These are phyloP conservation scores for Rhinoptilus africanus DNA, from an alignment of 2,113 vertebrate genomes.

Conservation along the genomic window DNA sequence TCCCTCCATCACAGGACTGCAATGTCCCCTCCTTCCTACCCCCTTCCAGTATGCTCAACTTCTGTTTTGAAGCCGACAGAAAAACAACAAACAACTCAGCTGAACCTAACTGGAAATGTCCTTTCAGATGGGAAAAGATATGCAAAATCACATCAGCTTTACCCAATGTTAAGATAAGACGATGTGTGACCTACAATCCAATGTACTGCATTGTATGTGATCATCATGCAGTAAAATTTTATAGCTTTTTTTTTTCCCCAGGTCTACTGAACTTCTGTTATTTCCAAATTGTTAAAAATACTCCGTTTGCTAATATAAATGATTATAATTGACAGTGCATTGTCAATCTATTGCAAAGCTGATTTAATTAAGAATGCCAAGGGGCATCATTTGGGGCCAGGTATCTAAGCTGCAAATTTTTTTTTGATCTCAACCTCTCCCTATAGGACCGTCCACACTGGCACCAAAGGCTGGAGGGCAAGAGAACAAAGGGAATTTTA, in stretches of 20 bases:
- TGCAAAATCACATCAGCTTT: neutral
- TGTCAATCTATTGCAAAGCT: constrained; percentile 80
- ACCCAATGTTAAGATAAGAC: constrained; percentile 12
- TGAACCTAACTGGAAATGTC: neutral
- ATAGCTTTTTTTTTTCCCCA: neutral
- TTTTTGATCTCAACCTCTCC: constrained; percentile 87
- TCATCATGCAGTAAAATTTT: constrained; percentile 23
- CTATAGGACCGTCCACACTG: constrained; percentile 84
- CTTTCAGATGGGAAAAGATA: constrained; percentile 3
- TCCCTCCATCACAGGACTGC: neutral
- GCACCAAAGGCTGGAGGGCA: constrained; percentile 92
- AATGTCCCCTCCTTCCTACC: neutral
- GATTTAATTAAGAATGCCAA: constrained; percentile 93
- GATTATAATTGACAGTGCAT: constrained; percentile 91
- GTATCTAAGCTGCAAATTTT: constrained; percentile 76
- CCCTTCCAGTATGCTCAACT: neutral
- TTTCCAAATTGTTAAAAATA: constrained; percentile 74
- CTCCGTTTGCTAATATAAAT: constrained; percentile 85
- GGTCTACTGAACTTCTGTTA: constrained; percentile 36
- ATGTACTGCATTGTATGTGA: neutral
- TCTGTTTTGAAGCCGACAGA: neutral
- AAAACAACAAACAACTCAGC: neutral
- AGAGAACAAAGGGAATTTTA: constrained; percentile 89
- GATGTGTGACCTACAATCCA: neutral
- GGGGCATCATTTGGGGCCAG: constrained; percentile 91